Base-by-base conservation (phyloP, 2,113 vertebrate species). In the Steatornis caripensis region DNA sequence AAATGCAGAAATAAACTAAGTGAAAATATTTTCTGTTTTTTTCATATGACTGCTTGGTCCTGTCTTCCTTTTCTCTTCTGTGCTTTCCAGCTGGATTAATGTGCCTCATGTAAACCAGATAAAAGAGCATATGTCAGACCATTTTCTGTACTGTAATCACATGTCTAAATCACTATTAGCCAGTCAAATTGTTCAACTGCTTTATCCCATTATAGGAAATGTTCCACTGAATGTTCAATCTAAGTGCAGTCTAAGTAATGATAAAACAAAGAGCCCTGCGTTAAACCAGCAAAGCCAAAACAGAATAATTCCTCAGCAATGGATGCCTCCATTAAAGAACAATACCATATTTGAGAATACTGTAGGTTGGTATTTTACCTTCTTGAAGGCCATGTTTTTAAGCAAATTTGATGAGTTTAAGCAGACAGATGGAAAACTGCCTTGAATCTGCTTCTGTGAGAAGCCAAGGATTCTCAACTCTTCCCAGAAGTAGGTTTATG, bases 141-240 rank as follows among this genome's bases (percentile, higher is more conserved):
- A 93, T 93, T 96, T 95, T 97, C 93, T 96, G 86, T 95, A 96
- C 86, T 87, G 92, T 96, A 97, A 97, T 96, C 96, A 95, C 94
- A 96, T 87, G 85, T 97, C 79, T 96, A 93, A 95, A 94, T 96
- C 87, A 96, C 93, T 95, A 85, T 96, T 94, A 96, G 94, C 95
- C 96, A 96, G 84, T 97, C 92, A 96, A 93, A 97, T 94, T 90
- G 93, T 94, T 97, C 95, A 87, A 66, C 95, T 0, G 45, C 93
- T 93, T 95, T 94, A 95, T 96, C 93, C 94, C 93, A 95, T 97
- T 97, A 94, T 94, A 89, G 89, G 70, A 97, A 95, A 95, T 70
- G 92, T 97, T 95, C 89, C 74, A 85, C 81, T 92, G 96, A 93
- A 93, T 82, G 95, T 95, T 90, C 77, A 90, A 87, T 79, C 87